Conservation (phyloP, 2,888 invertebrate species). For the Clepsis dumicolana region DNA sequence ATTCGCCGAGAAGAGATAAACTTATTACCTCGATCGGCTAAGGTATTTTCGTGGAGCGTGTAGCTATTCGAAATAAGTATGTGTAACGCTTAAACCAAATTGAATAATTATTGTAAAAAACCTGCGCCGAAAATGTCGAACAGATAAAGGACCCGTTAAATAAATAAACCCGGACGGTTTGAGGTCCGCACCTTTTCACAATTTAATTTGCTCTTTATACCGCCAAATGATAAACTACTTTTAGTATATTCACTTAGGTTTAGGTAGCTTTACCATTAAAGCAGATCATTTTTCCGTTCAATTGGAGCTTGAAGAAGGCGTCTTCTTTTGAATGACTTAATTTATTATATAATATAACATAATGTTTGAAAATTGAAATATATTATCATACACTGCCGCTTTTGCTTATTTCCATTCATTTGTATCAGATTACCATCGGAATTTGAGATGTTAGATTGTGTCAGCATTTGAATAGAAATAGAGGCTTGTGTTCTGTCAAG, state of each 20-base stretch:
- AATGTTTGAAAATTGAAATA: constrained; percentile 14
- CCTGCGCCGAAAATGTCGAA: constrained; percentile 15
- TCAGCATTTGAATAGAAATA: constrained; percentile 18
- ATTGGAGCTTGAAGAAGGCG: not conserved
- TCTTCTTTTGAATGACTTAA: not conserved
- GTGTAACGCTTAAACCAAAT: constrained; percentile 5
- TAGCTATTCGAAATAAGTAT: not conserved
- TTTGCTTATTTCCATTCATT: constrained; percentile 36
- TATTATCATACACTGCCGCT: constrained; percentile 17
- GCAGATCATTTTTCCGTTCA: not conserved
- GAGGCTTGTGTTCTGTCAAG: constrained; percentile 21
- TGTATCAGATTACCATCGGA: constrained; percentile 39
- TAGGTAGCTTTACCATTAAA: not conserved
- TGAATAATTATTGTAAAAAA: constrained; percentile 30
- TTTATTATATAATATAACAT: constrained; percentile 20
- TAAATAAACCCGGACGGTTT: constrained; percentile 28
- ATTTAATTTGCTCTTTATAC: constrained; percentile 33
- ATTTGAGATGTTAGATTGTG: constrained; percentile 32
- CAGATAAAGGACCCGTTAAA: constrained; percentile 32
- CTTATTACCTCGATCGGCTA: not conserved
- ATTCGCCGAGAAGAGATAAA: not conserved
- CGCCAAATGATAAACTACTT: constrained; percentile 34
- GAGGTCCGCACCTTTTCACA: constrained; percentile 23
- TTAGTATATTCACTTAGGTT: not conserved
- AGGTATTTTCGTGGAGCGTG: not conserved